Conservation (phyloP, 2,888 invertebrate species). For the Cryptocephalus moraei region DNA sequence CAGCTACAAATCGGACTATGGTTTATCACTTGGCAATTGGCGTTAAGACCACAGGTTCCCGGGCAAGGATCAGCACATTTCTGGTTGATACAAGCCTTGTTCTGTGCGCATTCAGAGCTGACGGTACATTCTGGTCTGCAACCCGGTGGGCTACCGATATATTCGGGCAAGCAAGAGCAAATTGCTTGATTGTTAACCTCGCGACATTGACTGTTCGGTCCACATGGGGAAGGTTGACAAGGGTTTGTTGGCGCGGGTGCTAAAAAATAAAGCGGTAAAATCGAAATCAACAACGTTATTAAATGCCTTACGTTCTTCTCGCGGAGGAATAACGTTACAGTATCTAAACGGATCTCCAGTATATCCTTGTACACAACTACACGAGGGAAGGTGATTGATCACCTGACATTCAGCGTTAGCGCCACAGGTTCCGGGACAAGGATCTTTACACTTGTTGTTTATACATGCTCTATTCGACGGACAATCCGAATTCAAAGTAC, state of each 20-base stretch:
- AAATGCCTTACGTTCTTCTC: conserved; percentile 10
- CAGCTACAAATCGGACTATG: conserved; percentile 79
- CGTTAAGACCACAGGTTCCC: conserved; percentile 68
- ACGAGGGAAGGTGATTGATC: conserved; percentile 53
- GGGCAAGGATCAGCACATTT: conserved; percentile 76
- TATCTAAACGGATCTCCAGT: conserved; percentile 54
- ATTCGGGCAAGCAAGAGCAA: conserved; percentile 65
- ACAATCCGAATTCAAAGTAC: conserved; percentile 55
- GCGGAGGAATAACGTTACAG: conserved; percentile 32
- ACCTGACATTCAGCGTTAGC: conserved; percentile 55
- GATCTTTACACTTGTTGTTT: conserved; percentile 51
- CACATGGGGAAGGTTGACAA: conserved; percentile 71
- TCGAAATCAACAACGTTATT: too few species aligned
- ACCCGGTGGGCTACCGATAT: conserved; percentile 68
- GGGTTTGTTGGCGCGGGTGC: conserved; percentile 39
- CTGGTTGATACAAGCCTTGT: conserved; percentile 70
- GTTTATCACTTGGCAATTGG: conserved; percentile 68
- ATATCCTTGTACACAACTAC: conserved; percentile 48
- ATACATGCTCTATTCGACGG: conserved; percentile 57
- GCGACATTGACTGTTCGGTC: conserved; percentile 70
- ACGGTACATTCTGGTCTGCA: conserved; percentile 78
- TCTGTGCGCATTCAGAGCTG: conserved; percentile 69
- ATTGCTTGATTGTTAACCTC: conserved; percentile 60
- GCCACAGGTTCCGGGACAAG: conserved; percentile 55
- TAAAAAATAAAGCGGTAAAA: conserved; percentile 9